Evolutionary conservation across 1,140 invertebrate species (phyloP).

Genomic region (Akabosia matsudoensis): DNA sequence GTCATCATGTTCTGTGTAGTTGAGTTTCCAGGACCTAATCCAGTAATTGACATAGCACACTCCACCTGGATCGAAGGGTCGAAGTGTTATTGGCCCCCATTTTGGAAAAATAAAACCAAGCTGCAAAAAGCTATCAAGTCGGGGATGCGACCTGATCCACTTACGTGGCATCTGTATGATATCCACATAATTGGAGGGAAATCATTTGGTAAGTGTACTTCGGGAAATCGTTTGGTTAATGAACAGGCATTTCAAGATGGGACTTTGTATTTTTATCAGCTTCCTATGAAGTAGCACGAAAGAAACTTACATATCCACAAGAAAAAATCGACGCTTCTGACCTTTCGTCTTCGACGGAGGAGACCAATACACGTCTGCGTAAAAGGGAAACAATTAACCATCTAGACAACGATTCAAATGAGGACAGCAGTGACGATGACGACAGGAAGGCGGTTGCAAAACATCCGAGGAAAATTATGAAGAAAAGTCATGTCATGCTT

Average conservation of each 20-base stretch:
- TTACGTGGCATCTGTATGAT: neutral
- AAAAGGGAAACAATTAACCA: neutral
- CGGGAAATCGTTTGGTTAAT: neutral
- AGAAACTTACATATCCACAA: neutral
- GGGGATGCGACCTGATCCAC: neutral
- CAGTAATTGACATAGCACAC: neutral
- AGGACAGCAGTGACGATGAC: neutral
- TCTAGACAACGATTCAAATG: neutral
- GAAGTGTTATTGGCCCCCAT: neutral
- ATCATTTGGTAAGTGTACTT: neutral
- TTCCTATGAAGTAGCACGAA: neutral
- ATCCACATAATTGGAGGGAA: neutral
- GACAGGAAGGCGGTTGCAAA: neutral
- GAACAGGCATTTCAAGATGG: too few species aligned
- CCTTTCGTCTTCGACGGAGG: neutral
- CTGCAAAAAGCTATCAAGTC: neutral
- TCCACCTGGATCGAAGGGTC: neutral
- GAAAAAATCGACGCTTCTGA: neutral
- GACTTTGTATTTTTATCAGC: neutral
- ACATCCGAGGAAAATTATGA: too few species aligned
- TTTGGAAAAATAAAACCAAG: neutral
- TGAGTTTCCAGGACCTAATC: neutral
- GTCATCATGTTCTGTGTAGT: neutral
- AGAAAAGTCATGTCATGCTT: too few species aligned
- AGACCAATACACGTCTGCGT: neutral